phyloP scores from a whole-genome alignment of 2,797 vertebrate species.

The Neosilurus mollespiculum region DNA sequence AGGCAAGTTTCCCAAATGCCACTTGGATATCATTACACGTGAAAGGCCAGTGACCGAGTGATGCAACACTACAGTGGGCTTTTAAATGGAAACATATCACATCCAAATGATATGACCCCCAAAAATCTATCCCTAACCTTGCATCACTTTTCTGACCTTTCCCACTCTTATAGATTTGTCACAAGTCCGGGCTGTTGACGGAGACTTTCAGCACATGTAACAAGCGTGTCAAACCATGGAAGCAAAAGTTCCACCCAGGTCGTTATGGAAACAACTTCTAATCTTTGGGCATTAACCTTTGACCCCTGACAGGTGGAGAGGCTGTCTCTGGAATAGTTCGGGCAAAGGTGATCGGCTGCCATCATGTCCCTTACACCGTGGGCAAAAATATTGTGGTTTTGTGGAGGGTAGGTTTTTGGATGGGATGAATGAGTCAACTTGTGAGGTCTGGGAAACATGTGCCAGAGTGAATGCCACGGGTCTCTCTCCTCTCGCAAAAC shows the following conservation, averaged over 20 bases:
- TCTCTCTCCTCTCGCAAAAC: constrained; percentile 62
- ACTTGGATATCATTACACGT: not conserved
- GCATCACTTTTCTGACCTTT: constrained; percentile 33
- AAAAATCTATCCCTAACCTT: constrained; percentile 7
- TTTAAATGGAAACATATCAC: constrained; percentile 1
- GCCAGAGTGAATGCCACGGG: constrained; percentile 67
- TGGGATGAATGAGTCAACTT: constrained; percentile 69
- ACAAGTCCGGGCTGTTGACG: constrained; percentile 62
- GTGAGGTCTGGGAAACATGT: constrained; percentile 77
- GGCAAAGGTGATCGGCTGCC: constrained; percentile 63
- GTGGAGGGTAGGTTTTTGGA: constrained; percentile 64
- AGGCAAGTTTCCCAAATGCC: constrained; percentile 12
- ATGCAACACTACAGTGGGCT: constrained; percentile 7
- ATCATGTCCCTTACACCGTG: constrained; percentile 62
- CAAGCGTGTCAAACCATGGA: constrained; percentile 63
- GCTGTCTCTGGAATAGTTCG: constrained; percentile 68
- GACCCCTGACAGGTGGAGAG: constrained; percentile 79
- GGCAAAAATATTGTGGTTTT: constrained; percentile 81
- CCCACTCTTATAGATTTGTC: constrained; percentile 42
- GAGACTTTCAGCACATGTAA: constrained; percentile 70
- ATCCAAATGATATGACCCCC: constrained; percentile 2
- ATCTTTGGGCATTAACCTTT: constrained; percentile 75
- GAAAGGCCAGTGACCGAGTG: not conserved
- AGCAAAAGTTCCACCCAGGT: constrained; percentile 67
- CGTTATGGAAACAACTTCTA: constrained; percentile 75